Evolutionary conservation across 2,797 vertebrate species (phyloP).

Genomic region (Rhabdomys pumilio): DNA sequence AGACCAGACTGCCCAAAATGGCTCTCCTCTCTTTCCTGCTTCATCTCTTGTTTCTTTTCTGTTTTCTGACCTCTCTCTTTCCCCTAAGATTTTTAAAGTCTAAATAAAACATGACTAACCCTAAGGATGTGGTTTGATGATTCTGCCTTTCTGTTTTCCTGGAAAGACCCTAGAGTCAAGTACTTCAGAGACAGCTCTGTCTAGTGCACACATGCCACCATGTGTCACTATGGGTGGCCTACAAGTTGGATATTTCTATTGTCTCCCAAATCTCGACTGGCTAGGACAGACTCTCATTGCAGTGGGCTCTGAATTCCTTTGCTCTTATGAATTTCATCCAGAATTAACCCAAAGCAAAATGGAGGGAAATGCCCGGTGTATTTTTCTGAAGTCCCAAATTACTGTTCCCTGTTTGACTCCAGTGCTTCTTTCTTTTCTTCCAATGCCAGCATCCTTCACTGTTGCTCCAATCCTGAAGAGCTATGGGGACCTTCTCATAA

Average conservation of each 20-base stretch:
- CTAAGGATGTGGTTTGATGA: neutral
- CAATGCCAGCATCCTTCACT: neutral
- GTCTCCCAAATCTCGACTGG: neutral
- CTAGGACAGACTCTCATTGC: neutral
- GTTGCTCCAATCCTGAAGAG: neutral
- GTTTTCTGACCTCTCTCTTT: neutral
- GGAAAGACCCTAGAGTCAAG: neutral
- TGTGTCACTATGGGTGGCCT: accelerated
- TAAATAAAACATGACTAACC: neutral
- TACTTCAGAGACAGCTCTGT: neutral
- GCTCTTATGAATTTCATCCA: neutral
- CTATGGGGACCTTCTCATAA: accelerated
- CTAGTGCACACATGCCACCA: accelerated
- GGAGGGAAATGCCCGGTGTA: neutral
- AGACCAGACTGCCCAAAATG: accelerated
- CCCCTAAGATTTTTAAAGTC: neutral
- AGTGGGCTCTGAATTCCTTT: neutral
- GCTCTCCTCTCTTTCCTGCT: no score
- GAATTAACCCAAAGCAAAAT: neutral
- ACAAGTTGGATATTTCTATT: neutral
- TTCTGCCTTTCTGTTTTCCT: neutral
- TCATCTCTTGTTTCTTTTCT: neutral
- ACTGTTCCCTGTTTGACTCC: neutral
- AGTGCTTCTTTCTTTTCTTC: neutral
- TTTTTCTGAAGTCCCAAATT: neutral